Evolutionary conservation across 2,797 vertebrate species (phyloP), one percentile per base, ranked within the genome.

Genomic region (Eupleurogrammus muticus): DNA sequence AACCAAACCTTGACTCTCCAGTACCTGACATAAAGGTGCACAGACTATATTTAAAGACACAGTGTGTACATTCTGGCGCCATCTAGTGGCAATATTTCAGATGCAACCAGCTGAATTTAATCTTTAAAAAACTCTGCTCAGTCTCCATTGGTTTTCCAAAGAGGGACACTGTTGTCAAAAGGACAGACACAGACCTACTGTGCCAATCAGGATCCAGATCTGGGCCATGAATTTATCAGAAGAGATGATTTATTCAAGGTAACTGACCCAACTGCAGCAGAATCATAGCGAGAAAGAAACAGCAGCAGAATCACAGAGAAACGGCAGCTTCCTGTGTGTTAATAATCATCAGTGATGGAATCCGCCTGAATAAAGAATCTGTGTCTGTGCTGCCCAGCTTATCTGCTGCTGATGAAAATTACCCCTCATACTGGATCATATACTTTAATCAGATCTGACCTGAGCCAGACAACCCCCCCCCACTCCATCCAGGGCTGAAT

Each of bases 401-500:
- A 88, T 90, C 89, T 86, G 46, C 73, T 63, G 70, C 78, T 92
- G 89, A 92, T 87, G 84, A 83, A 85, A 85, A 79, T 81, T 70
- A 79, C 79, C 81, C 79, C 79, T 79, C 75, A 70, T 65, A 85
- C 81, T 61, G 59, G 75, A 79, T 83, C 77, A 40, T 56, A 59
- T 70, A 75, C 76, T 86, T 81, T 86, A 89, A 89, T 92, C 89
- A 90, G 89, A 82, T 79, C 81, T 84, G 85, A 90, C 75, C 86
- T 38, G 20, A 74, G 57, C 70, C 64, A 87, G 82, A 86, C 68
- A 75, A 86, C 10, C 16, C 38, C 35, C 38, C 58, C 66, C 40
- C 57, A 57, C 54, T 59, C 63, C 64, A 13, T 44, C 64, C 61
- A 28, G 40, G 75, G 32, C 66, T 70, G 78, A 80, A 78, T 76